Evolutionary conservation across 2,113 vertebrate species (phyloP).

Genomic region (Ammospiza caudacuta): DNA sequence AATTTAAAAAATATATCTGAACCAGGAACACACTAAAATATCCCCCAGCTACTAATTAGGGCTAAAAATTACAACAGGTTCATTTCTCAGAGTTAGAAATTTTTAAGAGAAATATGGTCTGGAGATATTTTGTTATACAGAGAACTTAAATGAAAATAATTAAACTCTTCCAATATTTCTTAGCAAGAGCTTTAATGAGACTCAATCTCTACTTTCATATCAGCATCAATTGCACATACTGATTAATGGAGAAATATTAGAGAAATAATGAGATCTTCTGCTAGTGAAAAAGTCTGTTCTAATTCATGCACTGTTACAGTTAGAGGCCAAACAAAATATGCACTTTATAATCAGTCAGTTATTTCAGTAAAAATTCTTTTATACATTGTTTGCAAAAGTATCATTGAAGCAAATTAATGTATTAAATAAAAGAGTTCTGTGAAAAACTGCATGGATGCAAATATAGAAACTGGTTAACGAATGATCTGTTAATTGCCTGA

Average conservation of each 20-base stretch:
- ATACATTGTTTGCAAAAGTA: conserved; percentile 1
- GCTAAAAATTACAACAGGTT: not conserved
- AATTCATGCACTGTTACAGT: not conserved
- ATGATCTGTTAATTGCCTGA: not conserved
- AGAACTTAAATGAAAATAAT: conserved; percentile 36
- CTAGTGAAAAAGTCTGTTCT: not conserved
- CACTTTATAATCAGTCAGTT: not conserved
- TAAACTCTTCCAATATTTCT: conserved; percentile 20
- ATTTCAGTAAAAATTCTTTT: not conserved
- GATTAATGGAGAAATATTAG: conserved; percentile 41
- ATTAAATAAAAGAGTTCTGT: not conserved
- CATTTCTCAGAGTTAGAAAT: not conserved
- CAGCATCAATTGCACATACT: not conserved
- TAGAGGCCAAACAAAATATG: not conserved
- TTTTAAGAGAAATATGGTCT: conserved; percentile 7
- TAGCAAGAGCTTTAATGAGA: conserved; percentile 34
- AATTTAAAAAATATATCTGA: not conserved
- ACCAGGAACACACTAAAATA: not conserved
- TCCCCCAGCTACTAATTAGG: not conserved
- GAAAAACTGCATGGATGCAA: not conserved
- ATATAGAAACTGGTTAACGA: not conserved
- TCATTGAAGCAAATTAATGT: not conserved
- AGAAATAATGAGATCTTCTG: conserved; percentile 35
- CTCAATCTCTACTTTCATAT: not conserved
- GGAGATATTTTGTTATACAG: conserved; percentile 4